These are phyloP conservation scores for Ophthalmolycus amberensis DNA, from an alignment of 2,113 vertebrate species.

Conservation along the genomic window DNA sequence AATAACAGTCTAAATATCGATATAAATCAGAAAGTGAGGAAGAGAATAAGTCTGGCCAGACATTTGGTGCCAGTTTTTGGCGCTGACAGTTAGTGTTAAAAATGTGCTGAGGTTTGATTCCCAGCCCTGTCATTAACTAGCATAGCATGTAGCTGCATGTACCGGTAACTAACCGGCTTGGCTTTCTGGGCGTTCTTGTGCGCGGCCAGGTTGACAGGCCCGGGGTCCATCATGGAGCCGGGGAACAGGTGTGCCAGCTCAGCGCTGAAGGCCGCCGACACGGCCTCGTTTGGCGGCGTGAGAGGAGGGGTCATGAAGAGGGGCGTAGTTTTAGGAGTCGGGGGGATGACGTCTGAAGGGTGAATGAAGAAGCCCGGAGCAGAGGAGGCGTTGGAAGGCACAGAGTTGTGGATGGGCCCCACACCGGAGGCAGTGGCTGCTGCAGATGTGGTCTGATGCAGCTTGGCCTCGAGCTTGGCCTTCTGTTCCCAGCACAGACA, in stretches of 20 bases:
- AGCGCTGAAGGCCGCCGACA: slow-evolving; percentile 95
- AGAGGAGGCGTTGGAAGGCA: slow-evolving; percentile 93
- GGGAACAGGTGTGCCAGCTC: slow-evolving; percentile 98
- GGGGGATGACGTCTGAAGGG: slow-evolving; percentile 97
- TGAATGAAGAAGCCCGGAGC: slow-evolving; percentile 98
- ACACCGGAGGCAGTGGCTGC: slow-evolving; percentile 88
- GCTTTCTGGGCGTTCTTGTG: slow-evolving; percentile 94
- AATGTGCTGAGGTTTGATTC: not conserved
- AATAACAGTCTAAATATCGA: not conserved
- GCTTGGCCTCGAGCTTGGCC: slow-evolving; percentile 98
- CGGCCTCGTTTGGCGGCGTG: slow-evolving; percentile 96
- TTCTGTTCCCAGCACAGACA: slow-evolving; percentile 85
- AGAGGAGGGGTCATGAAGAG: slow-evolving; percentile 99
- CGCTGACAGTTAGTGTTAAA: not conserved
- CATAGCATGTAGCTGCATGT: not conserved
- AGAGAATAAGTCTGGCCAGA: not conserved
- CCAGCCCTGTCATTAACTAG: not conserved
- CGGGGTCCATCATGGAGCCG: slow-evolving; percentile 94
- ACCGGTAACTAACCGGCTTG: slow-evolving; percentile 87
- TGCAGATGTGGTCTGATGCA: slow-evolving; percentile 97
- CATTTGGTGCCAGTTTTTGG: not conserved
- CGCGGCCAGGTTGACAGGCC: slow-evolving; percentile 91
- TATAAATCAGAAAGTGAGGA: not conserved
- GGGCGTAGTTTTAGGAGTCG: slow-evolving; percentile 98
- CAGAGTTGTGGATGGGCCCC: slow-evolving; percentile 94